Conservation (phyloP, 2,888 invertebrate species). For the Abrostola triplasia region DNA sequence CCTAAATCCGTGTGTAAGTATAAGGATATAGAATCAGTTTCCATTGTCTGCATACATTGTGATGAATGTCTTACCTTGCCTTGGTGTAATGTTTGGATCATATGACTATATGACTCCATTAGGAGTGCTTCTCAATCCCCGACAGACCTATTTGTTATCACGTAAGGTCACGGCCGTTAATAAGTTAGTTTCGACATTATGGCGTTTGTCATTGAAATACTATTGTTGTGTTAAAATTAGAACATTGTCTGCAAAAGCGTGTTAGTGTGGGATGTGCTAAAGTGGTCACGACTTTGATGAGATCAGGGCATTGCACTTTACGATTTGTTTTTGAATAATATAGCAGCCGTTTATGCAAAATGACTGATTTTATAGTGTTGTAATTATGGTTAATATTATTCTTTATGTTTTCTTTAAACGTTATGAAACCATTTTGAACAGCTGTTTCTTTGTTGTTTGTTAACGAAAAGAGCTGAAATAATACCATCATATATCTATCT, state of each 20-base stretch:
- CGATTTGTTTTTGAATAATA: slow-evolving; percentile 11
- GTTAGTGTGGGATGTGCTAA: slow-evolving; percentile 22
- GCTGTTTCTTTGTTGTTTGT: background rate
- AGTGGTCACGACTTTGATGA: slow-evolving; percentile 36
- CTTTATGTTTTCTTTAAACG: background rate
- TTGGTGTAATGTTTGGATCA: slow-evolving; percentile 73
- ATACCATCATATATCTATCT: too few species aligned
- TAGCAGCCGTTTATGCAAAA: slow-evolving; percentile 10
- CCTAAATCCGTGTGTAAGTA: slow-evolving; percentile 48
- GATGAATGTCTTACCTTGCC: slow-evolving; percentile 76
- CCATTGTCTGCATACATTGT: slow-evolving; percentile 64
- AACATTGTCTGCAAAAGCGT: slow-evolving; percentile 42
- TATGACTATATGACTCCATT: slow-evolving; percentile 70
- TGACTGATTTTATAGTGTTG: slow-evolving; percentile 10
- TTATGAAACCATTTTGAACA: too few species aligned
- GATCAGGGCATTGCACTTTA: slow-evolving; percentile 41
- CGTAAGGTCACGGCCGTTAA: slow-evolving; percentile 73
- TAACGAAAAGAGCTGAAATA: too few species aligned
- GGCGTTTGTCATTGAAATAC: slow-evolving; percentile 39
- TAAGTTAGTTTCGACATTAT: slow-evolving; percentile 39
- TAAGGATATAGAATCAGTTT: slow-evolving; percentile 31
- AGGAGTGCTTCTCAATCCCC: slow-evolving; percentile 64
- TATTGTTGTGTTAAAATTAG: slow-evolving; percentile 50
- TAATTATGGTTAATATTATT: background rate
- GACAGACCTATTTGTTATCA: slow-evolving; percentile 75